Evolutionary conservation across 2,797 vertebrate species (phyloP).

Genomic region (Eospalax fontanierii): DNA sequence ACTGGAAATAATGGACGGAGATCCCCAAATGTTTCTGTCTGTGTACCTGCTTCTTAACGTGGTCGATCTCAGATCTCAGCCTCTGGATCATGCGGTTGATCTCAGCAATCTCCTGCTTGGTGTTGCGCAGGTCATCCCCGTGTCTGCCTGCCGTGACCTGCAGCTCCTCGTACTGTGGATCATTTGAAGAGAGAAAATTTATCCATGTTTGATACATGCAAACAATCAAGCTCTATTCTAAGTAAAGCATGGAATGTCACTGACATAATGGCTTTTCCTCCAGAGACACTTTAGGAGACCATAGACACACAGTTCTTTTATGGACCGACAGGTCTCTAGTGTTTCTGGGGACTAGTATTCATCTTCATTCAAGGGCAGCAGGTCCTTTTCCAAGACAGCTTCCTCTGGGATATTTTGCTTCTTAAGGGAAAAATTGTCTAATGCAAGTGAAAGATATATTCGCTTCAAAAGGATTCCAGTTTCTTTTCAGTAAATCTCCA

Average conservation of each 20-base stretch:
- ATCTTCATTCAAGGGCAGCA: neutral
- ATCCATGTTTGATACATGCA: too few species aligned
- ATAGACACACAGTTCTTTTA: neutral
- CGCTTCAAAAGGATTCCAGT: accelerated
- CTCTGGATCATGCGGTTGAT: conserved; percentile 96
- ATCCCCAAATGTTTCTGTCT: neutral
- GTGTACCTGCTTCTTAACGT: conserved; percentile 94
- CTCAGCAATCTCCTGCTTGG: conserved; percentile 94
- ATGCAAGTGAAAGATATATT: accelerated
- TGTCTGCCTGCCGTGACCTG: conserved; percentile 87
- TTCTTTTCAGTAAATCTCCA: accelerated
- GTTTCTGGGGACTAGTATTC: neutral
- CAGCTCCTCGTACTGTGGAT: conserved; percentile 87
- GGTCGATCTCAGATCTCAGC: conserved; percentile 94
- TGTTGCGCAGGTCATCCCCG: conserved; percentile 86
- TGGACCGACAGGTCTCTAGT: neutral
- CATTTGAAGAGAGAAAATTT: neutral
- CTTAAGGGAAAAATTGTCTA: neutral
- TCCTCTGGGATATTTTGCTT: neutral
- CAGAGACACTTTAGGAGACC: too few species aligned
- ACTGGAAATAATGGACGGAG: too few species aligned
- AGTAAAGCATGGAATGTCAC: too few species aligned
- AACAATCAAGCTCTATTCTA: too few species aligned
- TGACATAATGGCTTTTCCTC: neutral
- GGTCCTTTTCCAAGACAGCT: accelerated